These are phyloP conservation scores for Phenganax stokvisi DNA, from an alignment of 92 coral and sea anemone genomes.

Conservation along the genomic window DNA sequence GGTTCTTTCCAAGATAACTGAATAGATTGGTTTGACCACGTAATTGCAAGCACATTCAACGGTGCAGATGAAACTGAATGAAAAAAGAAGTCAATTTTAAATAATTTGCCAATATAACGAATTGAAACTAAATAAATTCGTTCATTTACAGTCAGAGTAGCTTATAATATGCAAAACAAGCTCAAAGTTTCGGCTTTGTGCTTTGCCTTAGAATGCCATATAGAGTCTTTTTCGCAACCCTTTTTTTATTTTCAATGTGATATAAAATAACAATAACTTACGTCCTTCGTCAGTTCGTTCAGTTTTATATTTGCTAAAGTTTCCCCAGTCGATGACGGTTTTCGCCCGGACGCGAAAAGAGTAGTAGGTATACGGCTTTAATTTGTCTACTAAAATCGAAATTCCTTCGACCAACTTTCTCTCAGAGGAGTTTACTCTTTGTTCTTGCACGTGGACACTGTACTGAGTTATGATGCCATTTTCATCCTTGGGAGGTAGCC, in stretches of 20 bases:
- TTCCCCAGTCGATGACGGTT: constrained; percentile 22
- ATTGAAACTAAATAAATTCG: no score
- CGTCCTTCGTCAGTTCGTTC: constrained; percentile 37
- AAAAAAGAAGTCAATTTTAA: no score
- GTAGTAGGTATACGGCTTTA: constrained; percentile 12
- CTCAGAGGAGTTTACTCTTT: background rate
- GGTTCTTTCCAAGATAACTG: background rate
- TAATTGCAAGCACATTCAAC: background rate
- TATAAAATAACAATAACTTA: constrained; percentile 19
- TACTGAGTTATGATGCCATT: background rate
- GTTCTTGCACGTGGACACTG: background rate
- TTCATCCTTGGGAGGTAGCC: background rate
- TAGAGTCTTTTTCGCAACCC: no score
- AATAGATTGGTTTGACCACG: background rate
- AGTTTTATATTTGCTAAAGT: constrained; percentile 21
- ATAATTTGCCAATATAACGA: no score
- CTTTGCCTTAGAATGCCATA: no score
- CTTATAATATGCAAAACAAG: no score
- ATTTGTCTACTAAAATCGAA: background rate
- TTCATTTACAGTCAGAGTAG: no score
- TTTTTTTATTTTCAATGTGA: background rate
- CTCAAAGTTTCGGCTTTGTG: no score
- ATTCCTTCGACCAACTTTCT: background rate
- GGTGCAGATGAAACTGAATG: background rate
- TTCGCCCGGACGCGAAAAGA: background rate